Percentiles rank a stretch among this genome's conserved stretches.
Evolutionary conservation across 2,113 vertebrate species (phyloP).

Genomic region (Crotophaga sulcirostris): DNA sequence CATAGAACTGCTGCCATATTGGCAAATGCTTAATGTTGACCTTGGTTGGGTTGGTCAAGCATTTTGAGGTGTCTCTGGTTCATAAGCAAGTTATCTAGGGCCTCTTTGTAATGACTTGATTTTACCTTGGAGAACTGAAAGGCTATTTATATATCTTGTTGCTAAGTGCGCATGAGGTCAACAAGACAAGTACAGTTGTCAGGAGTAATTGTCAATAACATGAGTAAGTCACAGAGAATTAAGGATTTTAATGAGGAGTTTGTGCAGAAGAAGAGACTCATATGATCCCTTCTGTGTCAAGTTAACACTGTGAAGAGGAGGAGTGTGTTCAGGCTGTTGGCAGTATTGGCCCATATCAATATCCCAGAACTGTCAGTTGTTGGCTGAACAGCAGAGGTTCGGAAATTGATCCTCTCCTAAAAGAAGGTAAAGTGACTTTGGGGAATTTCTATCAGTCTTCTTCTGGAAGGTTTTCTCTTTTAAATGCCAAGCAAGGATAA

Average conservation of each 20-base stretch:
- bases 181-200: neutral
- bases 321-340: neutral
- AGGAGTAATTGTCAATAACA: neutral
- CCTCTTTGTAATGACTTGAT: too few species aligned
- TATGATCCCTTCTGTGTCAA: neutral
- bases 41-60: neutral
- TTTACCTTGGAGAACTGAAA: neutral
- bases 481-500: neutral
- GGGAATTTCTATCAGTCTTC: neutral
- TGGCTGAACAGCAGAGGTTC: neutral
- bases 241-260: neutral
- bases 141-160: neutral
- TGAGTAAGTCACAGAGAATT: neutral
- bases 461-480: neutral
- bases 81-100: neutral
- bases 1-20: neutral
- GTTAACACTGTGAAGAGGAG: neutral
- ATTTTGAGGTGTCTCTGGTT: neutral
- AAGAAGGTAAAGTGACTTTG: neutral
- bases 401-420: neutral
- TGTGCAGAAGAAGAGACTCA: neutral
- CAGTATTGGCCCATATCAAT: accelerated
- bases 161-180: neutral
- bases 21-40: neutral
- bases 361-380: neutral